Percentiles rank a stretch among this genome's conserved stretches.
phyloP scores from a whole-genome alignment of 2,888 invertebrate genomes.

The Aleiodes testaceus region DNA sequence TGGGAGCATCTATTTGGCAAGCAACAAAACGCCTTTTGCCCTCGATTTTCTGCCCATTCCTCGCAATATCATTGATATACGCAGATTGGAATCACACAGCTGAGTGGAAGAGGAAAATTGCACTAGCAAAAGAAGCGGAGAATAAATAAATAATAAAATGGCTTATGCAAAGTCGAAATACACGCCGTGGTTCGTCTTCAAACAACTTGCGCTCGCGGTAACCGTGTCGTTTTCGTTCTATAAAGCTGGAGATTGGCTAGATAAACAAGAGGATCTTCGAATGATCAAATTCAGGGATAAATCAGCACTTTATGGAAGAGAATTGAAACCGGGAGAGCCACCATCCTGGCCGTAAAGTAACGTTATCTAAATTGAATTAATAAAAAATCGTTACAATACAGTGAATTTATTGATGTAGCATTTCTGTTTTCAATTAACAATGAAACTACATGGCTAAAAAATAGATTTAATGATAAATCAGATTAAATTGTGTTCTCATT shows the following conservation, averaged over 20 bases:
- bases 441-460: constrained; percentile 10
- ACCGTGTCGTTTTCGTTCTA: constrained; percentile 75
- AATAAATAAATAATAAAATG: constrained; percentile 29
- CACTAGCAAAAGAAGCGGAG: constrained; percentile 55
- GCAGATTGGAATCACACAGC: constrained; percentile 83
- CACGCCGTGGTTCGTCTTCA: constrained; percentile 36
- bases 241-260: constrained; percentile 78
- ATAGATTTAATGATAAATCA: constrained; percentile 9
- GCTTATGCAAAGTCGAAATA: constrained; percentile 12
- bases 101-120: constrained; percentile 78
- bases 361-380: background rate
- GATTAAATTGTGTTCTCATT: background rate
- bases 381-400: constrained; percentile 33
- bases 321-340: constrained; percentile 78
- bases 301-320: constrained; percentile 83
- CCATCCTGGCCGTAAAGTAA: constrained; percentile 83
- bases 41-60: constrained; percentile 80
- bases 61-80: constrained; percentile 78
- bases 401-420: constrained; percentile 38
- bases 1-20: constrained; percentile 58
- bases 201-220: constrained; percentile 74
- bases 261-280: constrained; percentile 81
- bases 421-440: constrained; percentile 10
- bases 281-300: constrained; percentile 85
- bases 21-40: constrained; percentile 79